Base-by-base conservation (phyloP, 2,888 invertebrate species). In the Agriopis marginaria region DNA sequence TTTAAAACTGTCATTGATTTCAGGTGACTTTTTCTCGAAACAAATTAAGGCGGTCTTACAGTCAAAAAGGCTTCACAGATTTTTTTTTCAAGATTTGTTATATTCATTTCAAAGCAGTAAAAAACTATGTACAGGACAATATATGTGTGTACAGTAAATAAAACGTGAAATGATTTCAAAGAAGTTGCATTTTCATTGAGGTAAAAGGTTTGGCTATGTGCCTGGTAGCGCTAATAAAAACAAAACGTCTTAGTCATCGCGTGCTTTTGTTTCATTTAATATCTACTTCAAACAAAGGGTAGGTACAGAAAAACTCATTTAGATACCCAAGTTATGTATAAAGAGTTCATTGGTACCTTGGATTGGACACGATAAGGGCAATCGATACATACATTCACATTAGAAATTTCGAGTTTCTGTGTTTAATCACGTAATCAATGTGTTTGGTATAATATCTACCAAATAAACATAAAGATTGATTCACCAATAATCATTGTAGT, bases 251-350 rank as follows among this genome's bases (percentile, higher is more conserved):
- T 85, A 88, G 83, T 88, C 86, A 88, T 81, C 76, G 75, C 72
- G 74, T 79, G 78, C 80, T 87, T 87, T 86, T 86, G 86, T 86
- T 83, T 79, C 77, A 83, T 82, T 75, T 75, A 70, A 74, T 73
- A 68, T 3, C 10, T 23, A 51, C 17, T 17, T 53, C 64, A 73
- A 69, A 79, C 79, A 79, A 80, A 74, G 78, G 71, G 51, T 58
- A 42, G 53, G 50, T 44, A 66, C 42, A 17, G 14, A 14, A 45
- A 45, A 47, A 11, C 40, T 23, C 45, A 40, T 55, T 44, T 47
- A 32, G 45, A 39, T 12, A 32, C 32, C 32, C 5, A 32, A 32
- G 32, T 11, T 3, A n/a, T 39, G 9, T 42, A 42, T 32, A 42
- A 7, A 47, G 47, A 60, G 66, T 60, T 60, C 66, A 60, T 60